A percentile compares a stretch with the other conserved stretches of the same genome.
phyloP scores from a whole-genome alignment of 2,797 vertebrate genomes.

The Nyctalus aviator region DNA sequence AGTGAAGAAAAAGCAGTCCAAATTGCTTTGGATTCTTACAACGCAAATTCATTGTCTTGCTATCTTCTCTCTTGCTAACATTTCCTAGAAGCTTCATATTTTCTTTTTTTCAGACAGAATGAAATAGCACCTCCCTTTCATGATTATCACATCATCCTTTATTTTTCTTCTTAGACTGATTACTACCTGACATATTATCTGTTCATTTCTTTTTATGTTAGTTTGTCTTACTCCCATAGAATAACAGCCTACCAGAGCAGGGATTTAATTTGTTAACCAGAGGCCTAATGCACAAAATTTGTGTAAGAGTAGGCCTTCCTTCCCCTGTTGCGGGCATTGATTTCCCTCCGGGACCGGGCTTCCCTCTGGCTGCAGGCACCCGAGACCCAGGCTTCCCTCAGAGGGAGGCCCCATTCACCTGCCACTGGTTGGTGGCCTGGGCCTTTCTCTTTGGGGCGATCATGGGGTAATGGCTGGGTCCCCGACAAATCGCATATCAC shows the following conservation, averaged over 20 bases:
- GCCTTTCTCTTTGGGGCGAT: too few relatives aligned
- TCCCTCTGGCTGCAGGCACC: too few relatives aligned
- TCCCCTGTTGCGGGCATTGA: too few relatives aligned
- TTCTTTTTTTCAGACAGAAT: neutral
- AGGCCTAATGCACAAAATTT: too few relatives aligned
- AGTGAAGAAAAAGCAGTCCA: neutral
- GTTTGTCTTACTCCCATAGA: slow-evolving; percentile 22
- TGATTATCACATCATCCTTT: neutral
- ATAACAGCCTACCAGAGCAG: neutral
- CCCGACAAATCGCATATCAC: too few relatives aligned
- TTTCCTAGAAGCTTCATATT: neutral
- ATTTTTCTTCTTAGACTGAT: neutral
- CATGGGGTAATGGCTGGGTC: too few relatives aligned
- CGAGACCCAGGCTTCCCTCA: too few relatives aligned
- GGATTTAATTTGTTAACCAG: slow-evolving; percentile 22
- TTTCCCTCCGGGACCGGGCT: too few relatives aligned
- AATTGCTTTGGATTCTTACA: slow-evolving; percentile 53
- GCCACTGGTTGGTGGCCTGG: too few relatives aligned
- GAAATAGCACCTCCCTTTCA: neutral
- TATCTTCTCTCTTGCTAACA: neutral
- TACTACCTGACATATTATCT: neutral
- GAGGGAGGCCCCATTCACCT: too few relatives aligned
- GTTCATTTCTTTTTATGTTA: slow-evolving; percentile 12
- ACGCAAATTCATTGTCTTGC: slow-evolving; percentile 24
- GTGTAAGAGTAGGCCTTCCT: too few relatives aligned